These are phyloP conservation scores for Parthenolecanium corni DNA, from an alignment of 2,888 invertebrate species.

Conservation along the genomic window DNA sequence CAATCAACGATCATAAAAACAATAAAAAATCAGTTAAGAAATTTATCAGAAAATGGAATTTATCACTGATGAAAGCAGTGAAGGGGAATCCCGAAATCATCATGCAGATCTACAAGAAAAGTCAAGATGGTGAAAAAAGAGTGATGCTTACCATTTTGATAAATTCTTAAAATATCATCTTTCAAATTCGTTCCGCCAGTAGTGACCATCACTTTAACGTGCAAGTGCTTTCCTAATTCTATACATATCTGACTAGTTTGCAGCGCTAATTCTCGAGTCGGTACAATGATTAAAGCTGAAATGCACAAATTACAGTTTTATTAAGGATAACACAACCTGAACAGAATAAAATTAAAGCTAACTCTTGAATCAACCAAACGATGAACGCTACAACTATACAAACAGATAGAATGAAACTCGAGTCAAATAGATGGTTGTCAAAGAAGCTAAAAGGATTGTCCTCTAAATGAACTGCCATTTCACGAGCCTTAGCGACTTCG, in stretches of 20 bases:
- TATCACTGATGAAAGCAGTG: slow-evolving; percentile 29
- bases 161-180: slow-evolving; percentile 98
- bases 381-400: no score
- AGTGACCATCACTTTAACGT: slow-evolving; percentile 97
- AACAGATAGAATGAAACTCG: no score
- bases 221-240: slow-evolving; percentile 93
- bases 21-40: neutral
- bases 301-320: slow-evolving; percentile 12
- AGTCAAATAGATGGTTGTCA: no score
- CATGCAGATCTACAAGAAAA: neutral
- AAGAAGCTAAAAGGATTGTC: neutral
- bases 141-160: slow-evolving; percentile 70
- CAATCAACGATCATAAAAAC: neutral
- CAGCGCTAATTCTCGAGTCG: slow-evolving; percentile 94
- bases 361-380: no score
- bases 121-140: neutral
- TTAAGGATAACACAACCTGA: neutral
- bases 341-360: no score
- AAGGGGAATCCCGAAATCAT: slow-evolving; percentile 30
- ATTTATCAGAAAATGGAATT: slow-evolving; percentile 1
- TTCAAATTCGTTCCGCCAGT: slow-evolving; percentile 96
- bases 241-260: slow-evolving; percentile 99
- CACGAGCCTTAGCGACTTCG: neutral
- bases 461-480: neutral
- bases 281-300: slow-evolving; percentile 87